These are phyloP conservation scores for Argopecten irradians DNA, from an alignment of 1,140 invertebrate genomes.

Conservation along the genomic window DNA sequence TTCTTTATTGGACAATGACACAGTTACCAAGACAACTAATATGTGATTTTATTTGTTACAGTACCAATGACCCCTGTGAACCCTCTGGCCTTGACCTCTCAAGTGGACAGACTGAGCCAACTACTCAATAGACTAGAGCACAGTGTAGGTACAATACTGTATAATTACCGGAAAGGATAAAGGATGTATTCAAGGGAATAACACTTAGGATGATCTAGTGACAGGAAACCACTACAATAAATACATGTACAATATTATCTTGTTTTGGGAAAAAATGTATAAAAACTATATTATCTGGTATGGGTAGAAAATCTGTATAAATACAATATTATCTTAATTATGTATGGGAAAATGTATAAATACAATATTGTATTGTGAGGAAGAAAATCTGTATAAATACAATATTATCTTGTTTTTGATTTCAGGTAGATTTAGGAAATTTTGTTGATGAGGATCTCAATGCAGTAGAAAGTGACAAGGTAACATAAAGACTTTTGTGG, in stretches of 20 bases:
- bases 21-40: background rate
- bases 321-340: background rate
- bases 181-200: constrained; percentile 13
- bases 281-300: background rate
- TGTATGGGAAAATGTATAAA: background rate
- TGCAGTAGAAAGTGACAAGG: constrained; percentile 55
- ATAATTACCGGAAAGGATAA: background rate
- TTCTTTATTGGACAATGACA: background rate
- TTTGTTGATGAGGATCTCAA: constrained; percentile 69
- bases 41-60: background rate
- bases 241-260: background rate
- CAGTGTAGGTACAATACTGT: constrained; percentile 52
- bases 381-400: background rate
- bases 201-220: background rate
- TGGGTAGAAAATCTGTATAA: background rate
- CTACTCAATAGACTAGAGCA: constrained; percentile 65
- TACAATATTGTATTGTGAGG: background rate
- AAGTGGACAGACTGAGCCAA: constrained; percentile 61
- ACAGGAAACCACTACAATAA: background rate
- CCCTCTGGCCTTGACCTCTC: constrained; percentile 49
- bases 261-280: background rate
- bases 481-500: constrained; percentile 28
- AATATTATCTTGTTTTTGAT: background rate
- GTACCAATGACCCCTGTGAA: constrained; percentile 23
- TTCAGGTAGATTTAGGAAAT: constrained; percentile 68